phyloP scores from a whole-genome alignment of 2,888 invertebrate species.

The Spatulosminthurus flaviceps region DNA sequence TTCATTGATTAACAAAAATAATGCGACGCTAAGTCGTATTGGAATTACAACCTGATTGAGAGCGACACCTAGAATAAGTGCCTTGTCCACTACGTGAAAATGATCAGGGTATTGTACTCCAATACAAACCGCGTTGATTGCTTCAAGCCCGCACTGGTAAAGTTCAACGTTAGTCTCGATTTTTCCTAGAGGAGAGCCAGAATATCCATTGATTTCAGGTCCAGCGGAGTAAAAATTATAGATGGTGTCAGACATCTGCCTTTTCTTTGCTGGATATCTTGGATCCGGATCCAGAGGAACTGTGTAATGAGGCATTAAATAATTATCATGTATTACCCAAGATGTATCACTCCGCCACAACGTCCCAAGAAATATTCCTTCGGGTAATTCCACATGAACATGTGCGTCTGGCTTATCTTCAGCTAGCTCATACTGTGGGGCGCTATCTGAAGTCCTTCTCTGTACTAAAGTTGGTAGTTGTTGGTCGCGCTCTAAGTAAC shows the following conservation, averaged over 20 bases:
- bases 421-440: not conserved
- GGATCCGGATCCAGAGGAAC: not conserved
- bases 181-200: not conserved
- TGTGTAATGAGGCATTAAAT: not conserved
- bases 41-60: slow-evolving; percentile 9
- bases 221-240: slow-evolving; percentile 10
- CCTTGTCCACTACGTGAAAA: not conserved
- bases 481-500: not conserved
- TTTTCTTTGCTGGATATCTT: not conserved
- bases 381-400: not conserved
- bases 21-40: too few species aligned
- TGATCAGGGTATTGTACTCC: not conserved
- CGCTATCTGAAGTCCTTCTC: not conserved
- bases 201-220: not conserved
- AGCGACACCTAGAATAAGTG: not conserved
- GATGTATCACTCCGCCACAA: not conserved
- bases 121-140: not conserved
- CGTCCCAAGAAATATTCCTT: not conserved
- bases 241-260: not conserved
- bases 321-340: not conserved
- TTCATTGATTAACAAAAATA: too few species aligned
- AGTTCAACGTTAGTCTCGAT: slow-evolving; percentile 16
- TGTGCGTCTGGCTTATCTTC: slow-evolving; percentile 11
- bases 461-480: not conserved
- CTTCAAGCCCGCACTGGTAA: not conserved